phyloP scores from a whole-genome alignment of 2,797 vertebrate species.

The Scolopax bukidnonensis region DNA sequence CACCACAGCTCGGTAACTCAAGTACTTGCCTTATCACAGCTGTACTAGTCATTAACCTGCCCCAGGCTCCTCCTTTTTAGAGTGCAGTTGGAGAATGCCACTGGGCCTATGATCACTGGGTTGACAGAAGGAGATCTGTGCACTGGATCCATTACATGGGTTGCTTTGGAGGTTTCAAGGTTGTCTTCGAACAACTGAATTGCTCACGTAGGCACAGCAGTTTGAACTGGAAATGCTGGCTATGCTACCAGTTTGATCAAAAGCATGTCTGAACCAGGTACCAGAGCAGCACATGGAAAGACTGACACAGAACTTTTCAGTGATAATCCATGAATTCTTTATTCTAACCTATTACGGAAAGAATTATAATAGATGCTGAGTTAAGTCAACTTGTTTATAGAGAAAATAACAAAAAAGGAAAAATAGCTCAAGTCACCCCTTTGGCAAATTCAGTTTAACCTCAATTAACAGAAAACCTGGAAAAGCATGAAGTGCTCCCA shows the following conservation, averaged over 20 bases:
- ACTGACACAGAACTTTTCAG: background rate
- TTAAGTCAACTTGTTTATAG: conserved; percentile 38
- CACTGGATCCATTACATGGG: background rate
- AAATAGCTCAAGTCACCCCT: conserved; percentile 22
- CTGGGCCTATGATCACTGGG: background rate
- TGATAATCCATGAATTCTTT: conserved; percentile 40
- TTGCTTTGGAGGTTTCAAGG: background rate
- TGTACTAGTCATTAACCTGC: background rate
- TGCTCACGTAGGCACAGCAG: background rate
- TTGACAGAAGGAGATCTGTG: background rate
- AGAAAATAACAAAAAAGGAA: conserved; percentile 33
- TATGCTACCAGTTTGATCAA: background rate
- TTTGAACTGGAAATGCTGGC: background rate
- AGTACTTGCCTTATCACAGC: background rate
- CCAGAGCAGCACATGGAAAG: conserved; percentile 1
- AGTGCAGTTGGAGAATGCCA: background rate
- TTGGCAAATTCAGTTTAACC: conserved; percentile 41
- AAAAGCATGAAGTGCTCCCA: conserved; percentile 34
- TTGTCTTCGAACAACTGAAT: background rate
- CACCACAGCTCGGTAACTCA: rapidly evolving
- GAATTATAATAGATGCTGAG: conserved; percentile 17
- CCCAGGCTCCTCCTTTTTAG: background rate
- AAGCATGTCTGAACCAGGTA: background rate
- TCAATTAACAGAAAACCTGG: conserved; percentile 43
- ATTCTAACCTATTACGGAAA: background rate